Percentiles rank a stretch among this genome's conserved stretches.
phyloP scores from a whole-genome alignment of 2,797 vertebrate genomes.

The Spinibarbus caldwelli region DNA sequence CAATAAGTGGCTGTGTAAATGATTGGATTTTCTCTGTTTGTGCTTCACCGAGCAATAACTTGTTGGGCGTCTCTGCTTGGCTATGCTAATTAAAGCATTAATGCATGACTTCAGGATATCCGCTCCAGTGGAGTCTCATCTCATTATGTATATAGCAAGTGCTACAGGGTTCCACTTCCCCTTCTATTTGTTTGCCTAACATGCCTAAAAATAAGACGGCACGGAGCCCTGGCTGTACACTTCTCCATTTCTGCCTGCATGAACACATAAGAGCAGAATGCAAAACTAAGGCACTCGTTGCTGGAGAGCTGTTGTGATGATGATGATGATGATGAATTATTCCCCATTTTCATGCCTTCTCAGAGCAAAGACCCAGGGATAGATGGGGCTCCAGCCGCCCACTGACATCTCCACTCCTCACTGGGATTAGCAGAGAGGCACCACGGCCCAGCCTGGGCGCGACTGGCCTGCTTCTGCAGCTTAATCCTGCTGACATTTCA shows the following conservation, averaged over 20 bases:
- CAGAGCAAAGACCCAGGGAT: constrained; percentile 9
- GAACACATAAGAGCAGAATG: constrained; percentile 28
- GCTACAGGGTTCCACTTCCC: constrained; percentile 48
- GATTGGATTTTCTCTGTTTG: constrained; percentile 52
- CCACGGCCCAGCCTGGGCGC: constrained; percentile 14
- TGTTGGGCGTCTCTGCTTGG: constrained; percentile 58
- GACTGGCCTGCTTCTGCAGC: constrained; percentile 32
- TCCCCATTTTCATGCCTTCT: constrained; percentile 11
- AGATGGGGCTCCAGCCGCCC: constrained; percentile 18
- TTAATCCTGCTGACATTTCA: constrained; percentile 64
- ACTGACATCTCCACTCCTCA: constrained; percentile 45
- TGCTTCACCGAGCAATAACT: constrained; percentile 58
- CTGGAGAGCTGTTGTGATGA: constrained; percentile 36
- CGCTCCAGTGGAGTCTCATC: constrained; percentile 57
- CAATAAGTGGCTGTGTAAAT: constrained; percentile 48
- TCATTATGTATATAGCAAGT: constrained; percentile 53
- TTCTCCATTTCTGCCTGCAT: constrained; percentile 9
- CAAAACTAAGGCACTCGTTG: constrained; percentile 40
- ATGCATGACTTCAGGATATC: constrained; percentile 56
- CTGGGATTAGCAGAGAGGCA: constrained; percentile 51
- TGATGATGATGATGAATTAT: constrained; percentile 41
- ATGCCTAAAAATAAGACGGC: constrained; percentile 47
- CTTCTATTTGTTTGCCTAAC: constrained; percentile 51
- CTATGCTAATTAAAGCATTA: constrained; percentile 61
- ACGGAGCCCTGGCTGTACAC: constrained; percentile 6